Conservation (phyloP, 2,888 invertebrate species). For the Drosophila kanekoi region DNA sequence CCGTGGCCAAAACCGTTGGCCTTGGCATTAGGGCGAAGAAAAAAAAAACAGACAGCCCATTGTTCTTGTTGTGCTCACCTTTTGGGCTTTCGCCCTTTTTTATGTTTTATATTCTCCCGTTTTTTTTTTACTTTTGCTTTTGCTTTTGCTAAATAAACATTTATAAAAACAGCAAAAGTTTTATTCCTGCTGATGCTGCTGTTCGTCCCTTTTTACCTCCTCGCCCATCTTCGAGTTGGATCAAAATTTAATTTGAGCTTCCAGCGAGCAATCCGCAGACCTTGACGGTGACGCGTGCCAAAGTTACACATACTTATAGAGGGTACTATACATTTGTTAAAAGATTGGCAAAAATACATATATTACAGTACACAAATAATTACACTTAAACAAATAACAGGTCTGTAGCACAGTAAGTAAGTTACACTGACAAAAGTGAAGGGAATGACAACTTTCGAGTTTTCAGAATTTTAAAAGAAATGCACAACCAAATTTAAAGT, state of each 20-base stretch:
- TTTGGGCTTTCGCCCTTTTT: slow-evolving; percentile 50
- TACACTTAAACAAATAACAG: not conserved
- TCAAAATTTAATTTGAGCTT: slow-evolving; percentile 70
- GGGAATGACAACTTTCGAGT: too few relatives aligned
- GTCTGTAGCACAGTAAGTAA: too few relatives aligned
- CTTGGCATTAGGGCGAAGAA: slow-evolving; percentile 66
- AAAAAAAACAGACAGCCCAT: slow-evolving; percentile 57
- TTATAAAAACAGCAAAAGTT: slow-evolving; percentile 75
- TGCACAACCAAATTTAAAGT: too few relatives aligned
- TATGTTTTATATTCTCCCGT: slow-evolving; percentile 10
- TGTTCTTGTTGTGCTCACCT: slow-evolving; percentile 67
- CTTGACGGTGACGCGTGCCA: slow-evolving; percentile 60
- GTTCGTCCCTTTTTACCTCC: slow-evolving; percentile 36
- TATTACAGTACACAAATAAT: not conserved
- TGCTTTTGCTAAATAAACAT: slow-evolving; percentile 74
- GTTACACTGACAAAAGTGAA: too few relatives aligned
- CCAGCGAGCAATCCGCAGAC: slow-evolving; percentile 53
- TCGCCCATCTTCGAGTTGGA: slow-evolving; percentile 25
- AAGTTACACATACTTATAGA: slow-evolving; percentile 38
- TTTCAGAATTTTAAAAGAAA: too few relatives aligned
- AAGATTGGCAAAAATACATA: slow-evolving; percentile 1
- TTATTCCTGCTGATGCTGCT: slow-evolving; percentile 65
- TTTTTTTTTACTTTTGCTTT: slow-evolving; percentile 15
- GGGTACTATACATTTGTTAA: slow-evolving; percentile 4
- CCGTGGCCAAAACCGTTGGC: slow-evolving; percentile 36